Base-by-base conservation (phyloP, 1,140 invertebrate species). In the Drosophila triauraria region DNA sequence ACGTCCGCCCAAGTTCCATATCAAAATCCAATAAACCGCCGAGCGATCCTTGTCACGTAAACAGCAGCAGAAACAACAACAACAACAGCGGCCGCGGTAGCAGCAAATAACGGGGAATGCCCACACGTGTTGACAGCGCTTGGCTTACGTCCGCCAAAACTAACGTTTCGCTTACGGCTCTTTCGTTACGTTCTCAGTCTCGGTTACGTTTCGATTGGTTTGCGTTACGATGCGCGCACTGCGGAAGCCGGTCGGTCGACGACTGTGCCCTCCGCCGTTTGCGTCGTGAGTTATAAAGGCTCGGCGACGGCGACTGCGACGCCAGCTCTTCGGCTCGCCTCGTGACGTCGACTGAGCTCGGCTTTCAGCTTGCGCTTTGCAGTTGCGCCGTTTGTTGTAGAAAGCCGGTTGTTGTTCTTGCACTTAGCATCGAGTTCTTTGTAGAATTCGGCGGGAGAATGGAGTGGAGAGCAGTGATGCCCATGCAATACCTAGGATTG, bases 221-320 rank as follows among this genome's bases (percentile, higher is more conserved):
- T 32, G 7, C 9, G 17, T 35, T 10, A 30, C 59, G 23, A 30
- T 17, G 63, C 69, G 71, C 84, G 71, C 84, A 67, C 72, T 77
- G 27, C 61, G 80, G 70, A 88, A 80, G 84, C 84, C 84, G 84
- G 84, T 71, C 68, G 76, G 83, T 60, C 64, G 69, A 87, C 84
- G 85, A 87, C 84, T 87, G 77, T 88, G 78, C 35, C 57, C 44
- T 44, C 64, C 56, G 50, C 51, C 70, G 48, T 23, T 56, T 61
- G 84, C 40, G 80, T 78, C 80, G 77, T 78, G 84, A 67, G 50
- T 84, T 88, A 81, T 88, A 88, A 61, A 43, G 59, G 9, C 56
- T 40, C 23, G 20, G 42, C 30, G 43, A 30, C 57, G 15, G 53
- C 17, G 42, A 17, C 43, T 20, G 46, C 51, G 35, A 38, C 47